A percentile compares a stretch with the other conserved stretches of the same genome.
Conservation (phyloP, 2,888 invertebrate genomes). For the Eristalis pertinax region DNA sequence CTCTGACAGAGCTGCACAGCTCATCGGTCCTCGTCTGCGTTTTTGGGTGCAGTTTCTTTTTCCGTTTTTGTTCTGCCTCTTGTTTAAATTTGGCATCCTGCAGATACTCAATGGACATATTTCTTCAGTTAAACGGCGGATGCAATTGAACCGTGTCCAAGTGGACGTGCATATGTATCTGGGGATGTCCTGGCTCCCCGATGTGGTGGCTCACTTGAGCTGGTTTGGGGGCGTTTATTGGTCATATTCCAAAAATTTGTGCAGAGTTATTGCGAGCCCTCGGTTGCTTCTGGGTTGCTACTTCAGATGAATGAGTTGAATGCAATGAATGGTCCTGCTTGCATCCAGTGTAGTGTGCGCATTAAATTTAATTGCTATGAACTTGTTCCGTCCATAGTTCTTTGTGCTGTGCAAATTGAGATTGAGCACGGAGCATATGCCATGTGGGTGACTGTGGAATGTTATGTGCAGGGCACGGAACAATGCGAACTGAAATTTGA, state of each 20-base stretch:
- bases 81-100: constrained; percentile 64
- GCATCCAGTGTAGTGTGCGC: constrained; percentile 61
- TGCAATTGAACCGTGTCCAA: constrained; percentile 71
- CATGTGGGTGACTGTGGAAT: constrained; percentile 1
- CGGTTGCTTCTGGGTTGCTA: constrained; percentile 32
- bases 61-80: neutral
- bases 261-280: constrained; percentile 57
- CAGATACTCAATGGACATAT: constrained; percentile 66
- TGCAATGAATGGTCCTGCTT: constrained; percentile 67
- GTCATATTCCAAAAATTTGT: constrained; percentile 70
- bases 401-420: constrained; percentile 3
- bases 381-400: constrained; percentile 55
- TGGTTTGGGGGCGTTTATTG: constrained; percentile 70
- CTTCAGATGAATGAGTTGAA: constrained; percentile 65
- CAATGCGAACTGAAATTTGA: constrained; percentile 4
- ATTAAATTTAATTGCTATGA: constrained; percentile 72
- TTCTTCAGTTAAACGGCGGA: constrained; percentile 65
- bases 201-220: constrained; percentile 21
- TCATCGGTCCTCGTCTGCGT: neutral
- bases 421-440: neutral
- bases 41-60: neutral
- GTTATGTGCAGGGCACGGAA: constrained; percentile 42
- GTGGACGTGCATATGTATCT: constrained; percentile 51
- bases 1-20: constrained; percentile 52
- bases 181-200: constrained; percentile 14